Percentiles rank a stretch among this genome's conserved stretches.
Conservation (phyloP, 2,888 invertebrate species). For the Stenotaenia linearis region DNA sequence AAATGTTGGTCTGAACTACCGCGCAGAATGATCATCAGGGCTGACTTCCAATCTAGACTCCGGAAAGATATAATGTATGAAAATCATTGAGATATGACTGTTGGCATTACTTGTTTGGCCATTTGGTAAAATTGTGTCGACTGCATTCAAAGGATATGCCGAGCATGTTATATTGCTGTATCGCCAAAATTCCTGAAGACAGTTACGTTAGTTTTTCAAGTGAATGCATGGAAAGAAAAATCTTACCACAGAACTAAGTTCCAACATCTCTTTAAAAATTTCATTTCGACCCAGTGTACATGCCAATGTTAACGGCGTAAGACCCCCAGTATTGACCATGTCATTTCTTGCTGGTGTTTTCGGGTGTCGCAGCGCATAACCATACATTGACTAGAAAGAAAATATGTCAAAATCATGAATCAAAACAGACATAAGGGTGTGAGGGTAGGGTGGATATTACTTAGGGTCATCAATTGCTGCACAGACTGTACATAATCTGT, state of each 20-base stretch:
- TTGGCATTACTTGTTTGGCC: slow-evolving; percentile 79
- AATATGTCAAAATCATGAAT: too few species aligned
- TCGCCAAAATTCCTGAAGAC: slow-evolving; percentile 82
- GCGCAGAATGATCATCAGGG: slow-evolving; percentile 92
- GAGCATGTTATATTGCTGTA: slow-evolving; percentile 98
- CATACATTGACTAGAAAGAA: slow-evolving; percentile 85
- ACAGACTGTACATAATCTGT: too few species aligned
- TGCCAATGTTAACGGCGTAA: slow-evolving; percentile 92
- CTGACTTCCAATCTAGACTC: slow-evolving; percentile 90
- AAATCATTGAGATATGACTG: neutral
- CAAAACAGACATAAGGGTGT: too few species aligned
- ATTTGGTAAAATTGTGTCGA: slow-evolving; percentile 90
- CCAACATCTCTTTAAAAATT: slow-evolving; percentile 96
- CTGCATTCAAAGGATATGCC: slow-evolving; percentile 90
- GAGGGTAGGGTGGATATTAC: too few species aligned
- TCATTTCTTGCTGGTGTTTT: slow-evolving; percentile 87
- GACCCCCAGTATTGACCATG: slow-evolving; percentile 77
- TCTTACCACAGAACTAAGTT: slow-evolving; percentile 58
- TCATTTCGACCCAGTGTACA: slow-evolving; percentile 93
- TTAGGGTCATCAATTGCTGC: too few species aligned
- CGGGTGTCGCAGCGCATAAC: slow-evolving; percentile 92
- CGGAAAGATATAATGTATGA: neutral
- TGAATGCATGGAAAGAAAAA: neutral
- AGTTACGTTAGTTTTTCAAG: slow-evolving; percentile 13
- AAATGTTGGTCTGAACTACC: slow-evolving; percentile 96